Conservation (phyloP, 1,140 invertebrate genomes). For the Stenopsyche tienmushanensis region DNA sequence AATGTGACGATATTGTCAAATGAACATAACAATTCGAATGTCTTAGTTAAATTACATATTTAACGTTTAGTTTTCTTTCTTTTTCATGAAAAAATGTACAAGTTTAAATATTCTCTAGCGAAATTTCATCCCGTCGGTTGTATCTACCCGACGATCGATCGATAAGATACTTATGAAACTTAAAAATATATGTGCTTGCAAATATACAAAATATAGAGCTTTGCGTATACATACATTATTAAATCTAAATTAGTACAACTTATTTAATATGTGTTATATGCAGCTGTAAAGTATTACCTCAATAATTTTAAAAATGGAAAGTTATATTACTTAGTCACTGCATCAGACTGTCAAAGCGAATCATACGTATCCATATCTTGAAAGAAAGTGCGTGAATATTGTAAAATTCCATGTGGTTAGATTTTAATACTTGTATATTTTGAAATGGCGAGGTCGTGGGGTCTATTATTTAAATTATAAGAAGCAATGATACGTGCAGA, state of each 20-base stretch:
- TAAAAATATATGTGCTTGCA: not conserved
- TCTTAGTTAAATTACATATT: too few relatives aligned
- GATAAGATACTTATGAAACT: not conserved
- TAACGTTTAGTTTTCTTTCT: not conserved
- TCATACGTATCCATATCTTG: slow-evolving; percentile 11
- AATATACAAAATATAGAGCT: too few relatives aligned
- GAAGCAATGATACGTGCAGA: slow-evolving; percentile 23
- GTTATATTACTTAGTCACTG: slow-evolving; percentile 6
- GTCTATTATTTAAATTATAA: slow-evolving; percentile 26
- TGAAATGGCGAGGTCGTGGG: slow-evolving; percentile 26
- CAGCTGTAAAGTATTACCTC: slow-evolving; percentile 7
- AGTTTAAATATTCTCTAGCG: not conserved
- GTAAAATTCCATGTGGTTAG: slow-evolving; percentile 27
- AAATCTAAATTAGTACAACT: not conserved
- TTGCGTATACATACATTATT: too few relatives aligned
- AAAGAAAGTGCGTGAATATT: slow-evolving; percentile 11
- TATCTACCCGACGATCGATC: not conserved
- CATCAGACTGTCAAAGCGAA: not conserved
- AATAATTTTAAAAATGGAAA: slow-evolving; percentile 7
- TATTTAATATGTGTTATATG: not conserved
- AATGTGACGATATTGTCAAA: too few relatives aligned
- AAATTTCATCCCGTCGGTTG: not conserved
- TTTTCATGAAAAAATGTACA: not conserved
- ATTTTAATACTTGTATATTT: slow-evolving; percentile 27
- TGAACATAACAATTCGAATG: too few relatives aligned